These are phyloP conservation scores for Lithobates pipiens DNA, from an alignment of 2,797 vertebrate species.

Conservation along the genomic window DNA sequence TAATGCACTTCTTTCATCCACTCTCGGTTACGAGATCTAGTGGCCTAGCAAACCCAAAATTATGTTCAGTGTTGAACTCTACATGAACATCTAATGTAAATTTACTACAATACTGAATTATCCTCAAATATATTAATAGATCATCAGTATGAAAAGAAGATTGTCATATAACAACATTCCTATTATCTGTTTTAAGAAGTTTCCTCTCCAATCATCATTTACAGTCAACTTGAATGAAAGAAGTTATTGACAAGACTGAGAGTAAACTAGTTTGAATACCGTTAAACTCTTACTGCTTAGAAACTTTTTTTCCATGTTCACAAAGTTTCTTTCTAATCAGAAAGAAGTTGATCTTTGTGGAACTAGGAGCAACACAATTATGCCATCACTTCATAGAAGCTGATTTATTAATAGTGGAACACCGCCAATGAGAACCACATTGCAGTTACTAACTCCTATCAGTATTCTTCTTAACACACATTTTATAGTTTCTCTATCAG, in stretches of 20 bases:
- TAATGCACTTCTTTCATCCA: background rate
- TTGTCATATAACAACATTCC: background rate
- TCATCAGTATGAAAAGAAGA: background rate
- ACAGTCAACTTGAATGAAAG: slow-evolving; percentile 19
- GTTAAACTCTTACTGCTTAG: background rate
- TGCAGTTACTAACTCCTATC: too few species aligned
- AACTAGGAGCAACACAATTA: too few species aligned
- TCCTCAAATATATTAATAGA: slow-evolving; percentile 32
- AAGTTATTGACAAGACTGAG: background rate
- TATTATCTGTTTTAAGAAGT: slow-evolving; percentile 16
- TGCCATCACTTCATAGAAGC: too few species aligned
- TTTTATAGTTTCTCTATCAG: too few species aligned
- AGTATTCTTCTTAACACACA: too few species aligned
- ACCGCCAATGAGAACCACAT: too few species aligned
- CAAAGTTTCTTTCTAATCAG: background rate
- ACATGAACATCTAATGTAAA: slow-evolving; percentile 8
- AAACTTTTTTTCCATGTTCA: background rate
- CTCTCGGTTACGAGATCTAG: background rate
- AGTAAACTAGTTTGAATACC: background rate
- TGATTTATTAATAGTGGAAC: too few species aligned
- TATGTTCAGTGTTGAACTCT: slow-evolving; percentile 31
- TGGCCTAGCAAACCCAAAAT: slow-evolving; percentile 1
- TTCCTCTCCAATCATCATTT: background rate
- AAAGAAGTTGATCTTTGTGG: too few species aligned
- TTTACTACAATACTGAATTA: slow-evolving; percentile 47